phyloP scores from a whole-genome alignment of 30 jellyfish, hydroid and myxozoan genomes.

The Sanderia malayensis region DNA sequence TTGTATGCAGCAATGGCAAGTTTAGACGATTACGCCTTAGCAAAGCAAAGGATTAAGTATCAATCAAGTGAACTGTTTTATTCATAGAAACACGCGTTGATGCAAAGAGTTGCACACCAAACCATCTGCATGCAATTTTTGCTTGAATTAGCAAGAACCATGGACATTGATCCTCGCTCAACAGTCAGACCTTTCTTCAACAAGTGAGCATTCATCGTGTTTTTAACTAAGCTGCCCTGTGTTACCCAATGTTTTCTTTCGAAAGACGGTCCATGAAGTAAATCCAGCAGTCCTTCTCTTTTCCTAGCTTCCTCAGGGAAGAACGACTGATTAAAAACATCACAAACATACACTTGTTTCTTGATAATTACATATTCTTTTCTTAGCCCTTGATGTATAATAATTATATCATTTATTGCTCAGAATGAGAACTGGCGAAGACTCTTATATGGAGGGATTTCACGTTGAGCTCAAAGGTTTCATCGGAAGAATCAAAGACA shows the following conservation, averaged over 20 bases:
- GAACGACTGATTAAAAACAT: no score
- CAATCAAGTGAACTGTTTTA: not conserved
- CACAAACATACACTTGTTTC: no score
- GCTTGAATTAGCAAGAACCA: slow-evolving; percentile 87
- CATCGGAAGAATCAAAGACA: slow-evolving; percentile 78
- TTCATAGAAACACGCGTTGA: slow-evolving; percentile 92
- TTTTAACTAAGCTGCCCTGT: no score
- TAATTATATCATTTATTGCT: not conserved
- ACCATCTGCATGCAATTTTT: slow-evolving; percentile 98
- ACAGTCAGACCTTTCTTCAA: slow-evolving; percentile 81
- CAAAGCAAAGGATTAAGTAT: no score
- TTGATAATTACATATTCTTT: no score
- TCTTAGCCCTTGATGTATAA: not conserved
- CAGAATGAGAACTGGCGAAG: slow-evolving; percentile 86
- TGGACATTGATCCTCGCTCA: slow-evolving; percentile 86
- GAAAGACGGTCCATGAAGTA: no score
- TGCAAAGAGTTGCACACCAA: slow-evolving; percentile 99
- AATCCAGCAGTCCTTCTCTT: no score
- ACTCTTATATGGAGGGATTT: slow-evolving; percentile 68
- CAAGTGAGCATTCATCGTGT: slow-evolving; percentile 87
- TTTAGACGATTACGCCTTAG: no score
- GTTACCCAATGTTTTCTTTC: no score
- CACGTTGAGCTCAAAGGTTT: slow-evolving; percentile 75
- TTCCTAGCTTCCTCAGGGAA: no score
- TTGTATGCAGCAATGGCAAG: no score